phyloP scores from a whole-genome alignment of 30 jellyfish, hydroid and myxozoan species.

The Aurelia coerulea region DNA sequence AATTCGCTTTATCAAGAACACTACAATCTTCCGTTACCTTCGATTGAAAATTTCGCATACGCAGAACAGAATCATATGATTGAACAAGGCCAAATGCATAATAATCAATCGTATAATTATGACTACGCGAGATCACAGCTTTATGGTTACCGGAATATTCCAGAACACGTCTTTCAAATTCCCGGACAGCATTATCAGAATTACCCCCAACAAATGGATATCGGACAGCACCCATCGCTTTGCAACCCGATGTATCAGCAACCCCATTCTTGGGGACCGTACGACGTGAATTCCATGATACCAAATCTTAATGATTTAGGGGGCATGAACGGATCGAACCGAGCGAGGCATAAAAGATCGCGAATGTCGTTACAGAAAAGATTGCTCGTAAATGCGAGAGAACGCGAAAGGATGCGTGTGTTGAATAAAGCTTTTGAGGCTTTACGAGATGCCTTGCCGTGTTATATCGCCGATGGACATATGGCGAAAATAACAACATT shows the following conservation, averaged over 20 bases:
- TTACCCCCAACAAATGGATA: constrained; percentile 54
- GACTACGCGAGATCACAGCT: constrained; percentile 41
- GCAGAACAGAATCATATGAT: constrained; percentile 28
- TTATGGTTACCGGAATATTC: constrained; percentile 53
- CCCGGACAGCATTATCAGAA: constrained; percentile 65
- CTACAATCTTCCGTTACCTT: constrained; percentile 69
- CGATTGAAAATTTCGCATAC: constrained; percentile 79
- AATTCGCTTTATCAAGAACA: constrained; percentile 62
- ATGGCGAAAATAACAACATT: constrained; percentile 98
- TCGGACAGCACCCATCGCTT: constrained; percentile 35
- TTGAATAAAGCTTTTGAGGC: constrained; percentile 96
- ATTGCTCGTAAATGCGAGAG: constrained; percentile 95
- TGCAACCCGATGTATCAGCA: constrained; percentile 54
- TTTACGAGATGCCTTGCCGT: constrained; percentile 95
- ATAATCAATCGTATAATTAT: constrained; percentile 42
- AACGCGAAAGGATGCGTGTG: constrained; percentile 97
- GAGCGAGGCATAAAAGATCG: constrained; percentile 88
- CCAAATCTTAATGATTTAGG: constrained; percentile 51
- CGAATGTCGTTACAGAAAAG: constrained; percentile 94
- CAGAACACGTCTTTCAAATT: constrained; percentile 26
- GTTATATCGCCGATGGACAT: constrained; percentile 98
- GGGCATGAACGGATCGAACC: constrained; percentile 31
- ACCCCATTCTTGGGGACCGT: constrained; percentile 62
- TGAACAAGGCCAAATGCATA: constrained; percentile 28
- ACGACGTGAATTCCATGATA: constrained; percentile 49